Conservation (phyloP, 2,113 vertebrate species). For the Actenoides hombroni region DNA sequence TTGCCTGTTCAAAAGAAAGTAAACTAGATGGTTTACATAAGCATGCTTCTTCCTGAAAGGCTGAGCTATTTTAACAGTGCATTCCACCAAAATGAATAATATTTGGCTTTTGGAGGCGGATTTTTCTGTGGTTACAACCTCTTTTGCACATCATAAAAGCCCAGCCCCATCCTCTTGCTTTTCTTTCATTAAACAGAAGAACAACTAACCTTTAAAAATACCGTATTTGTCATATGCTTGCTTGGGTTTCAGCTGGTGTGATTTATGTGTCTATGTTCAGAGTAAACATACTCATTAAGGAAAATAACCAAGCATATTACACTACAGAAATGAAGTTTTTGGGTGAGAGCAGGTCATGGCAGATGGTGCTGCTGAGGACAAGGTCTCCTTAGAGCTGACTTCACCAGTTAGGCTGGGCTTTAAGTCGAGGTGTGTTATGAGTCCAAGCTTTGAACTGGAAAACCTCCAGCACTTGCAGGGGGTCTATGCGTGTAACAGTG, state of each 20-base stretch:
- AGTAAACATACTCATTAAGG: neutral
- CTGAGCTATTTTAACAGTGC: constrained; percentile 38
- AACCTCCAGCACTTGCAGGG: neutral
- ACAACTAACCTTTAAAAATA: constrained; percentile 51
- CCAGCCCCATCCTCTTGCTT: constrained; percentile 46
- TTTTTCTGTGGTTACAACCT: constrained; percentile 65
- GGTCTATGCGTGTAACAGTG: accelerated
- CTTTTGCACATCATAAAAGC: constrained; percentile 62
- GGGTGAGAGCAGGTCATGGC: neutral
- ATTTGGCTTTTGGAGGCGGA: constrained; percentile 56
- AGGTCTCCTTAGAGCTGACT: neutral
- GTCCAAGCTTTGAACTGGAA: neutral
- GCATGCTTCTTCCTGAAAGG: constrained; percentile 45
- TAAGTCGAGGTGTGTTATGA: neutral
- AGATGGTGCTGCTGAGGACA: neutral
- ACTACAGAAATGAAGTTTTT: neutral
- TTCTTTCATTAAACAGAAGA: constrained; percentile 59
- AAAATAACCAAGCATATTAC: neutral
- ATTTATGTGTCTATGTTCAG: neutral
- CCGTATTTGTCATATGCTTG: neutral
- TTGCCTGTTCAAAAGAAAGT: neutral
- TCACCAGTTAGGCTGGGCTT: neutral
- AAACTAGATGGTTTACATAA: constrained; percentile 45
- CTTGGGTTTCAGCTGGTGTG: neutral
- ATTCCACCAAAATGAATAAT: constrained; percentile 65